Evolutionary conservation across 2,797 vertebrate species (phyloP), one percentile per base, ranked within the genome.

Genomic region (Sarcophilus harrisii): DNA sequence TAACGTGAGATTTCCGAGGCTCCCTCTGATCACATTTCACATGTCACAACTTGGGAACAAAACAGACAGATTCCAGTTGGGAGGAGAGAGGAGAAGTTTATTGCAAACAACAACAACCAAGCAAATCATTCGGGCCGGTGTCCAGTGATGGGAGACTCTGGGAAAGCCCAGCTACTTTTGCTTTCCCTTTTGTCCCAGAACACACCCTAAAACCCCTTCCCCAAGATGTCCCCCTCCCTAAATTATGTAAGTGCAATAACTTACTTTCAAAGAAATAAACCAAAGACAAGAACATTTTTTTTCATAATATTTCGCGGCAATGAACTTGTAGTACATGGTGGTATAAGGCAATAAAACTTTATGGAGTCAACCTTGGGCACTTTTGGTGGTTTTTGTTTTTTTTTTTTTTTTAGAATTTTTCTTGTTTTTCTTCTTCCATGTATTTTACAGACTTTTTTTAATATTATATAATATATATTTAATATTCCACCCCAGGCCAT

Each of bases 1-100:
- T 99, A 99, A 99, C 49, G 96, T 99, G 99, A 99, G 98, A 99
- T 99, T 99, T 98, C 97, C 98, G 97, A 98, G 98, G 98, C 98
- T 98, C 66, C 98, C 98, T 98, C 98, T 98, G 98, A 99, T 99
- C 99, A 95, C 98, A 96, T 99, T 99, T 99, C 99, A 99, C 99
- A 98, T 98, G 99, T 98, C 98, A 96, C 97, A 98, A 98, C 96
- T 97, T 97, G 97, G 98, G 98, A 98, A 98, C 98, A 98, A 98
- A 98, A 98, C 97, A 98, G 98, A 98, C 98, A 96, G 98, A 98
- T 97, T 98, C 98, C 98, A 98, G 98, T 97, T 90, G 97, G 97
- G 98, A 98, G 98, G 96, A 98, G 98, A 98, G 97, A 97, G 98
- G 98, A 98, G 98, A 97, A 98, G 97, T 98, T 98, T 98, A 98